These are phyloP conservation scores for Enteromius argenteus DNA, from an alignment of 2,797 vertebrate species.

Conservation along the genomic window DNA sequence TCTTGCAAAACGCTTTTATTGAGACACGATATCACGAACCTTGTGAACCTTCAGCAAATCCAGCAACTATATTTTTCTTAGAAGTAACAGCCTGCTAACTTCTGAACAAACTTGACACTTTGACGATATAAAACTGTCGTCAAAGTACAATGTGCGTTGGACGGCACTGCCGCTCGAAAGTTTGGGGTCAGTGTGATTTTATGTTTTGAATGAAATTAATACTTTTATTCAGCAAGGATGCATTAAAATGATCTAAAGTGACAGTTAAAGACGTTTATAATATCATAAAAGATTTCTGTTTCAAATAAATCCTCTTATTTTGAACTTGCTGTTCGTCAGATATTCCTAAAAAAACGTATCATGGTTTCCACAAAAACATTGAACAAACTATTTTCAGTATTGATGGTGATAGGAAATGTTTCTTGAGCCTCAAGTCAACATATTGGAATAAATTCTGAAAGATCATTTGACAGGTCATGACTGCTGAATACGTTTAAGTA, in stretches of 20 bases:
- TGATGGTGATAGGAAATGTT: background rate
- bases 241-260: background rate
- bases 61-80: background rate
- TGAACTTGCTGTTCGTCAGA: background rate
- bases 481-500: background rate
- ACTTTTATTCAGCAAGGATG: background rate
- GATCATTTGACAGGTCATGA: background rate
- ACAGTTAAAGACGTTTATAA: background rate
- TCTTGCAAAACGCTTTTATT: conserved; percentile 34
- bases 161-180: background rate
- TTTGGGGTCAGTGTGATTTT: background rate
- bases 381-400: background rate
- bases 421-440: background rate
- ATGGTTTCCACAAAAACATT: background rate
- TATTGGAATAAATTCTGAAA: background rate
- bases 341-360: background rate
- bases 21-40: background rate
- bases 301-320: background rate
- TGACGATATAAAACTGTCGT: conserved; percentile 5
- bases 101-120: conserved; percentile 20
- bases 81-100: background rate
- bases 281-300: background rate
- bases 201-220: background rate
- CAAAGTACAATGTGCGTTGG: background rate
- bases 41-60: background rate